Base-by-base conservation (phyloP, 2,888 invertebrate genomes). In the Drepanosiphum platanoidis region DNA sequence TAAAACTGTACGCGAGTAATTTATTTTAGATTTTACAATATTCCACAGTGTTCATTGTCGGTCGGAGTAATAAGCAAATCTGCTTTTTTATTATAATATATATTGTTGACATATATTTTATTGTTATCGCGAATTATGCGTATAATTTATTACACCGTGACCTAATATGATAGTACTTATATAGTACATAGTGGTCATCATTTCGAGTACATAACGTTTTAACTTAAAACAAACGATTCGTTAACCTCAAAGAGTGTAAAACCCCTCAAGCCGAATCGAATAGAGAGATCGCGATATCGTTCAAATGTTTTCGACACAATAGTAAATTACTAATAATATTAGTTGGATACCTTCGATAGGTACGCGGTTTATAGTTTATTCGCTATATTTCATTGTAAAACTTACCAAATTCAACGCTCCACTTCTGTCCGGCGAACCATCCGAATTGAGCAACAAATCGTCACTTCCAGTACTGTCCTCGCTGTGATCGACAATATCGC, bases 361-460 rank as follows among this genome's bases (percentile, higher is more conserved):
- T 46, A 46, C 15, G 18, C 18, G 1, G 18, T 15, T 46, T 46
- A 46, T 18, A 46, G 13, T 27, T 61, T 2, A 61, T n/a, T 61
- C 9, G 1, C 27, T 61, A 30, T 36, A 77, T 1, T 58, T 13
- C n/a, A 13, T 46, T n/a, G 1, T 81, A n/a, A 46, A 58, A 77
- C 36, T 84, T 77, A 84, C 84, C 84, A 84, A 77, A 58, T 84
- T 84, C 34, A 84, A 84, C 30, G 84, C 84, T 75, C 84, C 84
- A 58, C 22, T 84, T 36, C 84, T 84, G 58, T 84, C 84, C 8
- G 84, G 77, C 18, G 84, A 84, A 58, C 84, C 84, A 32, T 84
- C 77, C 5, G 84, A 84, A 70, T 84, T 84, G 84, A 84, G 84
- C 84, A 84, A 84, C 68, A 84, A 77, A 84, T 84, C 52, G 52